Base-by-base conservation (phyloP, 2,797 vertebrate genomes). In the Pitangus sulphuratus region DNA sequence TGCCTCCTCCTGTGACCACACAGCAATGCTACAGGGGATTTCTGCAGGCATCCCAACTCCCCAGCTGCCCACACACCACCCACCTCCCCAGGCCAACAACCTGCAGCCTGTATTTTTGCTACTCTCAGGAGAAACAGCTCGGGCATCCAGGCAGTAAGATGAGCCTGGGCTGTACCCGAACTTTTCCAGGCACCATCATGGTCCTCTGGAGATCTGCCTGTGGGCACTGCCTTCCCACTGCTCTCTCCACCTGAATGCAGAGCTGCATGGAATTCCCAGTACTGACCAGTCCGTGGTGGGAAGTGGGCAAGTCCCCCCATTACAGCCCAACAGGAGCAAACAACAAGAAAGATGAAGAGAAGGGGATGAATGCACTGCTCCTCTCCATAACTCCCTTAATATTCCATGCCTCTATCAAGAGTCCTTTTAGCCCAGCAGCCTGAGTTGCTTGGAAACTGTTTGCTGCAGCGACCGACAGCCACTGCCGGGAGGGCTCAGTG, bases 371-470 rank as follows among this genome's bases (percentile, higher is more conserved):
- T 70, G 65, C 1, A 0, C 14, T 20, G 37, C 48, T 70, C 74
- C 61, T 72, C 71, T 72, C 89, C 87, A 48, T 42, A 68, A 95
- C 85, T 92, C 66, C 51, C 54, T 83, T 75, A 91, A 78, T 68
- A 94, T 81, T 22, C 71, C 50, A 47, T n/a, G 84, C 57, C 60
- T 85, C 83, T 47, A 72, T 10, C 81, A 69, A 77, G 91, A 78
- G 66, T 48, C 90, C 42, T 90, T 89, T 87, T 48, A 91, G 85
- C 81, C 76, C 37, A 37, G 57, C 89, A 96, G 93, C 80, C 69
- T 60, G 66, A 95, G 97, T 96, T 97, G 97, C 96, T 92, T 97
- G 94, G 96, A 96, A 96, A 97, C 96, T 94, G 93, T 89, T 92
- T 62, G 80, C 91, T 97, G 92, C 91, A 94, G 94, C 4, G 2